Evolutionary conservation across 1,140 invertebrate genomes (phyloP), one percentile per base, ranked within the genome.

Genomic region (Lordiphosa clarofinis): DNA sequence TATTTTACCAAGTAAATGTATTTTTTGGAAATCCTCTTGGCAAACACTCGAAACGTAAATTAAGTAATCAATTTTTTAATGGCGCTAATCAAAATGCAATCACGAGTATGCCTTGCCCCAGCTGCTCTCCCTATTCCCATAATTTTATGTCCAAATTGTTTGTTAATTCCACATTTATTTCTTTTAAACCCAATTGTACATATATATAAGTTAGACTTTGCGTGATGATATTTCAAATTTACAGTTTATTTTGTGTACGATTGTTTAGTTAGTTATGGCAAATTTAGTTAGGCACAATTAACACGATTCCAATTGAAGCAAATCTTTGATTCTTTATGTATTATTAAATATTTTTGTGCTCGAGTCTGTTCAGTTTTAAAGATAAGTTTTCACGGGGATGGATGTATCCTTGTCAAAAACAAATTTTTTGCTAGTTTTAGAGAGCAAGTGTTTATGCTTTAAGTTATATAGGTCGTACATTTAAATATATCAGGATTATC

Each of bases 241-340:
- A 21, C n/a, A 49, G 2, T 10, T 35, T 11, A 10, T 56, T 50
- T 38, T 35, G 9, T 52, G 56, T 58, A 50, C 24, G 6, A 57
- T 33, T 54, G 37, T 54, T 63, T 78, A 57, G 47, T 66, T 71
- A 69, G 61, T 68, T 39, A 68, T 60, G 37, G 53, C 11, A 64
- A 48, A 56, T 69, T 68, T 81, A 76, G 57, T 78, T 82, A 75
- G 67, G 49, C 55, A 50, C 54, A 57, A 55, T 62, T 74, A 46
- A 75, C 35, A 31, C 42, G 73, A 75, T 81, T 72, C 72, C 76
- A 81, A 82, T 65, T 58, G 21, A 66, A 57, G 36, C 53, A 75
- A 71, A 12, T 37, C 52, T 44, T 55, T 28, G 28, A 38, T 53
- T 61, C 42, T 48, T 49, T 57, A 60, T 53, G 38, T 50, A 61